Base-by-base conservation (phyloP, 2,888 invertebrate species). In the Drosophila prolongata region DNA sequence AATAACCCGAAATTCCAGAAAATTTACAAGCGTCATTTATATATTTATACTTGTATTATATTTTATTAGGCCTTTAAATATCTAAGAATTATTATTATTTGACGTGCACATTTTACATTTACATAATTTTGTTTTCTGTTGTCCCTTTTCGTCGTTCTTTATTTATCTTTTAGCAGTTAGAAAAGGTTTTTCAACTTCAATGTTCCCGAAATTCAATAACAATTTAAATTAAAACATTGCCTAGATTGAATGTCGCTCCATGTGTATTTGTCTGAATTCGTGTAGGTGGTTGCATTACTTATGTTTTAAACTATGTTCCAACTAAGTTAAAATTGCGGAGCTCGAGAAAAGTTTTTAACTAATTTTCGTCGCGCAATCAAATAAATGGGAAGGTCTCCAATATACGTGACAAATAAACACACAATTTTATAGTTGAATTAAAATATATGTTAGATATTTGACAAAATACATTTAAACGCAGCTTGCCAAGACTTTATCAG, bases 61-160 rank as follows among this genome's bases (percentile, higher is more conserved):
- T 87, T 71, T 83, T 82, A 84, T 83, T 83, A 87, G 81, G 84
- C 87, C 81, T 53, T 83, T 88, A 83, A 88, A 83, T 83, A 87
- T 84, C 89, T 83, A 84, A 57, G 68, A 85, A 85, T 85, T 85
- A 81, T 77, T 87, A 79, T 89, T 85, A 87, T 85, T 89, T 85
- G 86, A 89, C 80, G 85, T 85, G 85, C 88, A 83, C 84, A 85
- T 73, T 87, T 89, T 85, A 87, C 86, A 89, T 87, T 87, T 87
- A 87, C 77, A 89, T 78, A 79, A 71, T 75, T 79, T 73, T 46
- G 57, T 24, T 24, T 44, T 40, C 38, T 72, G 73, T 66, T 56
- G 24, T 60, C 19, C 53, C 54, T 56, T 56, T 4, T 55, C 13
- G n/a, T 67, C 55, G 27, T 37, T 43, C 10, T 56, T 30, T 14